Evolutionary conservation across 2,888 invertebrate genomes (phyloP), one percentile per base, ranked within the genome.

Genomic region (Heteromurus nitidus): DNA sequence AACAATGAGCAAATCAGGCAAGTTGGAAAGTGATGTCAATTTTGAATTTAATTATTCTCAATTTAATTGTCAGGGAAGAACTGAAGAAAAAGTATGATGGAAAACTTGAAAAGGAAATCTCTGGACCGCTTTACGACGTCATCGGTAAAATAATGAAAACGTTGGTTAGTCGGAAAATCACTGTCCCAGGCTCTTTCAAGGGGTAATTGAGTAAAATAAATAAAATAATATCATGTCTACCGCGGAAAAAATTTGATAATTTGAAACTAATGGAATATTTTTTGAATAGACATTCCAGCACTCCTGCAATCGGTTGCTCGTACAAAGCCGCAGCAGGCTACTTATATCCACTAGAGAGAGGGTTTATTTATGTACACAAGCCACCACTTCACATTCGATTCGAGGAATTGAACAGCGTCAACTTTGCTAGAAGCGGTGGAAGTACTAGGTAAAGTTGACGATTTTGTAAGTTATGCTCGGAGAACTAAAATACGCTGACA

Each of bases 291-390:
- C 93, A 96, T 89, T 93, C 95, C 87, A 94, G 95, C 76, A 94
- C 95, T 1, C 95, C 97, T 0, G 97, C 97, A 0, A 93, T 99
- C 68, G 93, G 95, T 65, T 99, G 99, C 89, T 98, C 99, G 0
- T 98, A 97, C 91, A 98, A 98, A 90, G 98, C 99, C 9, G 96
- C 98, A 0, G 98, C 98, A 0, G 99, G 99, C 0, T 95, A 96
- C 88, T 90, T 99, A 65, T 99, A 99, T 90, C 99, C 99, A 0
- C 90, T 99, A 55, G 99, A 99, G 90, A 93, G 98, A 88, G 98
- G 99, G 11, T 98, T 99, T 89, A 98, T 99, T 87, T 99, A 97
- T 89, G 96, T 84, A 0, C 98, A 99, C 90, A 99, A 99, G 89
- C 99, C 99, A 0, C 98, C 99, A 0, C 93, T 99, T 82, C 98